These are phyloP conservation scores for Acleris literana DNA, from an alignment of 2,888 invertebrate species.

Conservation along the genomic window DNA sequence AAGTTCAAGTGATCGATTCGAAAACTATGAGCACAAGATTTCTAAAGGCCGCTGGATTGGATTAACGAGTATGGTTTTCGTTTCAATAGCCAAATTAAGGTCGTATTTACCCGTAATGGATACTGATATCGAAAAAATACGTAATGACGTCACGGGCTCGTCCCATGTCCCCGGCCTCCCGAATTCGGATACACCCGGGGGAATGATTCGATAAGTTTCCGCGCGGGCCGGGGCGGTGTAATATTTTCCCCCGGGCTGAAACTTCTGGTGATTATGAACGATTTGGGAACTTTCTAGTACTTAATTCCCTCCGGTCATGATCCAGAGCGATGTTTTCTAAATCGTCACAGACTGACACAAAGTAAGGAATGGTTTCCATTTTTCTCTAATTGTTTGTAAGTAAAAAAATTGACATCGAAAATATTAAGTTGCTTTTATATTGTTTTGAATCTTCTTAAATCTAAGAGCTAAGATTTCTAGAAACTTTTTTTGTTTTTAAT, in stretches of 20 bases:
- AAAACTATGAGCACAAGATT: slow-evolving; percentile 18
- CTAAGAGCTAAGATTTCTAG: too few species aligned
- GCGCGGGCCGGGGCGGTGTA: slow-evolving; percentile 22
- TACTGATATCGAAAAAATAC: slow-evolving; percentile 8
- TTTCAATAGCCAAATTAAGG: slow-evolving; percentile 19
- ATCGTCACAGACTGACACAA: slow-evolving; percentile 2
- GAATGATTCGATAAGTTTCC: slow-evolving; percentile 32
- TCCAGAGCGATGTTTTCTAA: slow-evolving; percentile 4
- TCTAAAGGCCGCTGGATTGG: neutral
- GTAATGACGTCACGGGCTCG: slow-evolving; percentile 19
- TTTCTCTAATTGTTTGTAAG: neutral
- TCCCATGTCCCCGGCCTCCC: neutral
- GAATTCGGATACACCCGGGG: slow-evolving; percentile 12
- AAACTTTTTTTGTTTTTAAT: too few species aligned
- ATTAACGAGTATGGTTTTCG: slow-evolving; percentile 17
- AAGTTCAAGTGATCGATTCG: neutral
- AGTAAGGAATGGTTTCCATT: neutral
- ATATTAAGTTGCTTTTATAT: too few species aligned
- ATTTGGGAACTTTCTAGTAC: slow-evolving; percentile 32
- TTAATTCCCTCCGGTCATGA: slow-evolving; percentile 24
- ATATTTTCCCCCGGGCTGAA: slow-evolving; percentile 27
- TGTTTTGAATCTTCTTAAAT: too few species aligned
- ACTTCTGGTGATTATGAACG: slow-evolving; percentile 36
- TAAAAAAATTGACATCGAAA: neutral
- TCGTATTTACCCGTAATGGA: neutral